These are phyloP conservation scores for Gryon sp. DNA, from an alignment of 1,140 invertebrate genomes.

Conservation along the genomic window DNA sequence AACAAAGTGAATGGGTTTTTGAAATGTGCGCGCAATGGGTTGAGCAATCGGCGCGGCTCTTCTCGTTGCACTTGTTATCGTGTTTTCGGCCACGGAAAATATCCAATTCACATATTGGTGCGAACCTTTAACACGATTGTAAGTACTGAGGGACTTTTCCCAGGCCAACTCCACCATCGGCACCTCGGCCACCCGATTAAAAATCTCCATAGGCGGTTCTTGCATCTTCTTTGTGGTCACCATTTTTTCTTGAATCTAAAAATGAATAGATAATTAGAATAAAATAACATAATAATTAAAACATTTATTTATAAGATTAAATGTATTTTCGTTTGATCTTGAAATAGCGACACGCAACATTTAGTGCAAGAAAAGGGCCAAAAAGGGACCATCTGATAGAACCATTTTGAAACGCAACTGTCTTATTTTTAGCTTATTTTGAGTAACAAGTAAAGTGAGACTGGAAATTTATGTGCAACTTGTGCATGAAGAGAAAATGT, in stretches of 20 bases:
- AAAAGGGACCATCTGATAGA: too few species aligned
- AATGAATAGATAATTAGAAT: constrained; percentile 56
- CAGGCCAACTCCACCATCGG: constrained; percentile 81
- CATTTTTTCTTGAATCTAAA: too few species aligned
- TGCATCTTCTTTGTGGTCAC: constrained; percentile 48
- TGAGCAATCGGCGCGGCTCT: constrained; percentile 79
- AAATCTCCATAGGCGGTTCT: constrained; percentile 80
- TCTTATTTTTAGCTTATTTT: too few species aligned
- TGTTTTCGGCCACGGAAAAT: constrained; percentile 83
- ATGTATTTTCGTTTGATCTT: too few species aligned
- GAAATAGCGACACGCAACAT: too few species aligned
- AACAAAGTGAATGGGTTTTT: constrained; percentile 83
- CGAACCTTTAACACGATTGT: constrained; percentile 81
- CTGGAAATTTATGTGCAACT: constrained; percentile 26
- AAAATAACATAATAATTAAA: neutral
- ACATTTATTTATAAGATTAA: too few species aligned
- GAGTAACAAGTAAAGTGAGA: constrained; percentile 10
- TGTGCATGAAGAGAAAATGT: constrained; percentile 14
- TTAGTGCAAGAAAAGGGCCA: too few species aligned
- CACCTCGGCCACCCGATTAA: constrained; percentile 80
- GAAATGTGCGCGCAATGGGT: constrained; percentile 82
- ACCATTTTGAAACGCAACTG: too few species aligned
- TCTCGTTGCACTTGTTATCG: constrained; percentile 82
- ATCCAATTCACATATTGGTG: constrained; percentile 83
- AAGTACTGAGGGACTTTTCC: constrained; percentile 80